Conservation (phyloP, 2,113 vertebrate genomes). For the Myotis brandtii region DNA sequence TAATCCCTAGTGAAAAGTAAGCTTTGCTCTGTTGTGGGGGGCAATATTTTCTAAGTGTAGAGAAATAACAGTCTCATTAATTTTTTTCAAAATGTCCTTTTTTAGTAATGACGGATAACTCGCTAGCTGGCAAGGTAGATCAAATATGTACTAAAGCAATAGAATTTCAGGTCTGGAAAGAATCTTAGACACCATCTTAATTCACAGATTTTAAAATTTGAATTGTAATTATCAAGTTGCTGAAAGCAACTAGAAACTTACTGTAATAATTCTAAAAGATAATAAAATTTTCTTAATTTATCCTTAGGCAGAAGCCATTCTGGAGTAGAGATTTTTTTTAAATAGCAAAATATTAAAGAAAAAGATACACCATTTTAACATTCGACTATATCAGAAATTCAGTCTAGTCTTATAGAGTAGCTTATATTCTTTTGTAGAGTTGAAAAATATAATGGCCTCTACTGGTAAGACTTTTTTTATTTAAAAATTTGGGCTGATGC, state of each 20-base stretch:
- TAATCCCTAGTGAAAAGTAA: neutral
- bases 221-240: neutral
- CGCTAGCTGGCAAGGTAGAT: neutral
- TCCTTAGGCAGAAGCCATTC: neutral
- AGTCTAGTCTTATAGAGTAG: neutral
- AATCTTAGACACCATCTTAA: neutral
- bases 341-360: constrained; percentile 31
- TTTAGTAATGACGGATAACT: neutral
- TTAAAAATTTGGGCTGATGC: no score
- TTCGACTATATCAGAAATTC: neutral
- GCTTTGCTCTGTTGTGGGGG: neutral
- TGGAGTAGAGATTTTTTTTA: neutral
- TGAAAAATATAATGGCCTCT: neutral
- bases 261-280: constrained; percentile 13
- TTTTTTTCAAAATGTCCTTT: neutral
- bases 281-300: constrained; percentile 22
- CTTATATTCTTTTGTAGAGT: neutral
- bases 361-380: neutral
- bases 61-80: neutral
- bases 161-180: constrained; percentile 10
- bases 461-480: neutral
- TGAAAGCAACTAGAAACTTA: neutral
- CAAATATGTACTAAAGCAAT: neutral
- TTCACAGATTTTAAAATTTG: neutral
- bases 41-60: neutral